phyloP scores from a whole-genome alignment of 2,113 vertebrate species.

The Pelodiscus sinensis region DNA sequence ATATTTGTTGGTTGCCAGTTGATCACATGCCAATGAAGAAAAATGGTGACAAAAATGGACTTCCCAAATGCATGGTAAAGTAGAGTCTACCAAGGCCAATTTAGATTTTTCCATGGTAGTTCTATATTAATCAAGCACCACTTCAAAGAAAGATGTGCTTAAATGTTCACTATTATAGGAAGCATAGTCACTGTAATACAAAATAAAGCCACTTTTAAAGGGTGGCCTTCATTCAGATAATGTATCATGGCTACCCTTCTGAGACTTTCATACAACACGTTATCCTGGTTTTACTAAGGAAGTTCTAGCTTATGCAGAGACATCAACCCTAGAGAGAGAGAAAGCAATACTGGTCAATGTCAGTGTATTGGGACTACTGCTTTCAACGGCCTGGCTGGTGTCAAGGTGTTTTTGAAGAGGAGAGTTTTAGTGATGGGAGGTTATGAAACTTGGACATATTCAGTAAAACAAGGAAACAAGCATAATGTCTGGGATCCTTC shows the following conservation, averaged over 20 bases:
- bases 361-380: no score
- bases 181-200: neutral
- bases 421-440: neutral
- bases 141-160: neutral
- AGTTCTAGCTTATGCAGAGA: fast-evolving
- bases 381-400: no score
- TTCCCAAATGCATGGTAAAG: slow-evolving; percentile 31
- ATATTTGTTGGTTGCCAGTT: neutral
- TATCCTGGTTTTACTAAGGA: neutral
- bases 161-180: neutral
- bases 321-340: neutral
- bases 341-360: neutral
- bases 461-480: neutral
- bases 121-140: slow-evolving; percentile 11
- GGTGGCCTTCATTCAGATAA: neutral
- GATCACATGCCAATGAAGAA: slow-evolving; percentile 33
- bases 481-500: neutral
- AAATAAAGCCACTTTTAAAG: neutral
- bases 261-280: neutral
- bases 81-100: neutral
- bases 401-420: neutral
- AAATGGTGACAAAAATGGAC: neutral
- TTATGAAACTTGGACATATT: neutral
- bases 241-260: neutral
- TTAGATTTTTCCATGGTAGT: neutral